Conservation (phyloP, 2,113 vertebrate genomes). For the Gnathonemus longibarbis region DNA sequence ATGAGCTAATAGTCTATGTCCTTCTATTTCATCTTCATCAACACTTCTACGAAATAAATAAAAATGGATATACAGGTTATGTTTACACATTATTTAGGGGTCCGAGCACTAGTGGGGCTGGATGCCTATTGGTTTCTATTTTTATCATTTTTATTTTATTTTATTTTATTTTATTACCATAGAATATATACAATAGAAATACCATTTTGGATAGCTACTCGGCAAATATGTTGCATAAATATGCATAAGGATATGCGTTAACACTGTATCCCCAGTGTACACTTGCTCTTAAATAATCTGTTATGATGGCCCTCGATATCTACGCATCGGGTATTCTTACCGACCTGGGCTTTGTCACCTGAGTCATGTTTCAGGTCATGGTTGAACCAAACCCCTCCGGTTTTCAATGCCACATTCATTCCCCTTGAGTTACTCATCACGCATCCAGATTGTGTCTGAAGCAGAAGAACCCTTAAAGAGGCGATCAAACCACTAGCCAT, state of each 20-base stretch:
- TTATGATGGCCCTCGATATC: neutral
- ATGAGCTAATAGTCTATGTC: neutral
- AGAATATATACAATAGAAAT: neutral
- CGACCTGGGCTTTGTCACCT: neutral
- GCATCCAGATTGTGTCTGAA: neutral
- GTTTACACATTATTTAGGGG: neutral
- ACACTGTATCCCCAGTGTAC: neutral
- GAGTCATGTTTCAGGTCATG: neutral
- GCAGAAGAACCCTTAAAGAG: neutral
- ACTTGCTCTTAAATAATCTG: neutral
- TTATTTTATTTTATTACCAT: neutral
- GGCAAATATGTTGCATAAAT: neutral
- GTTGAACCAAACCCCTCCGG: neutral
- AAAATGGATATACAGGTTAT: neutral
- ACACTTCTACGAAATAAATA: neutral
- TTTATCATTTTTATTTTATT: neutral
- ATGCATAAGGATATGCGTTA: neutral
- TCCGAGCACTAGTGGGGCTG: neutral
- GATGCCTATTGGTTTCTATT: neutral
- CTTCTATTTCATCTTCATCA: neutral
- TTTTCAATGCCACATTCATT: neutral
- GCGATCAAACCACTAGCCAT: neutral
- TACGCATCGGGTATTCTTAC: neutral
- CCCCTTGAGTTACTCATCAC: neutral
- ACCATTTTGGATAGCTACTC: neutral